Evolutionary conservation across 1,140 invertebrate species (phyloP).

Genomic region (Brachionus sp.): DNA sequence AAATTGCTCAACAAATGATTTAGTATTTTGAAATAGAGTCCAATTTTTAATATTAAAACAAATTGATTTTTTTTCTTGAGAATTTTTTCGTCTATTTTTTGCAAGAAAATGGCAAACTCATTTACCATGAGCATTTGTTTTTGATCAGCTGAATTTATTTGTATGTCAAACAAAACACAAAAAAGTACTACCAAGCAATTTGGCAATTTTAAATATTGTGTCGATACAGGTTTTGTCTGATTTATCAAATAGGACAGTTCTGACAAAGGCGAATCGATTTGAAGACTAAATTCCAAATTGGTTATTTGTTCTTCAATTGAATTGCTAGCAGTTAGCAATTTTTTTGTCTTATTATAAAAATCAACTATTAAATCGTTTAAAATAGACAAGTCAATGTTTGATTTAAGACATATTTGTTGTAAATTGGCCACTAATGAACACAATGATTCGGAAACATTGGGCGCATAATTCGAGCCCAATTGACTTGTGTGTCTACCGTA

Average conservation of each 20-base stretch:
- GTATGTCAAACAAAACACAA: constrained; percentile 33
- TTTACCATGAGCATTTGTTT: not conserved
- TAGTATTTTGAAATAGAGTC: constrained; percentile 20
- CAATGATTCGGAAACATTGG: constrained; percentile 4
- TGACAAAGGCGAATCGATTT: constrained; percentile 19
- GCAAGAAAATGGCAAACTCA: not conserved
- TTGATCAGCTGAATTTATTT: not conserved
- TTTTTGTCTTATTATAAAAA: not conserved
- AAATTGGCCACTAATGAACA: not conserved
- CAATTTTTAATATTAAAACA: constrained; percentile 14
- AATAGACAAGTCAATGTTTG: not conserved
- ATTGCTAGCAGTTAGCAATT: not conserved
- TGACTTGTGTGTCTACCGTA: constrained; percentile 12
- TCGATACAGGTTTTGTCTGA: not conserved
- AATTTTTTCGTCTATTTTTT: not conserved
- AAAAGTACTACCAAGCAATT: constrained; percentile 1
- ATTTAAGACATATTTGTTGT: not conserved
- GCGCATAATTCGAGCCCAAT: not conserved
- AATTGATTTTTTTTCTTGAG: constrained; percentile 23
- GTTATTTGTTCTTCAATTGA: not conserved
- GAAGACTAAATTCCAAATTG: not conserved
- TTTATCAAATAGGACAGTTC: constrained; percentile 28
- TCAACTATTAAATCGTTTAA: constrained; percentile 10
- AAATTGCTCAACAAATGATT: not conserved
- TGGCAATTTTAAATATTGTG: not conserved